Evolutionary conservation across 2,888 invertebrate genomes (phyloP), one percentile per base, ranked within the genome.

Genomic region (Machimus rusticus): DNA sequence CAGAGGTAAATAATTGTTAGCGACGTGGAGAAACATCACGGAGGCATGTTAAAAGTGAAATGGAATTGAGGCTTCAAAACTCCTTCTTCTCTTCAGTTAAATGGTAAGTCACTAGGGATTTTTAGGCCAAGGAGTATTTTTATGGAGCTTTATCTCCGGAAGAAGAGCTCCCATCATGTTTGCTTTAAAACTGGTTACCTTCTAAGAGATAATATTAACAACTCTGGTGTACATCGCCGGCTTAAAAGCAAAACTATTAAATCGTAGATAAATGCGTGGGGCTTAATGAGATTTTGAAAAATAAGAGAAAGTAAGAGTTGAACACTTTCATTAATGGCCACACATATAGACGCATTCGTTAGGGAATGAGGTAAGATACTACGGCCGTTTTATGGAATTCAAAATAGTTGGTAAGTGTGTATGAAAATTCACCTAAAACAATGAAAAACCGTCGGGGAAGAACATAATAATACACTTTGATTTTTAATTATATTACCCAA

Each of bases 31-130:
- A 81, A 81, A 16, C 81, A 31, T 31, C 81, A 16, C 12, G 28
- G 28, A 81, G 28, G 55, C 12, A 46, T n/a, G 51, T 28, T 55
- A 46, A 55, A 51, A 55, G 55, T 51, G 23, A 31, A 81, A 51
- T 23, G 81, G 81, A 81, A 81, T n/a, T 81, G 46, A 34, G 16
- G 51, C 31, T 51, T 81, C 31, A 12, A 81, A 81, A 51, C 81
- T 51, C 46, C 46, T 77, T 31, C 51, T 51, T 34, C 66, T 23
- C 28, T 28, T 12, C 28, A 28, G 28, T 23, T 66, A 28, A 66
- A 66, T 66, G 66, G 66, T 66, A 66, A 66, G 66, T 19, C 66
- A 51, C 19, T 9, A 28, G 66, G 12, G 23, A 66, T 66, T 66
- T 66, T 28, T 66, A 28, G 66, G 66, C 66, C 66, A 66, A 66